Evolutionary conservation across 2,113 vertebrate genomes (phyloP), one percentile per base, ranked within the genome.

Genomic region (Asarcornis scutulata): DNA sequence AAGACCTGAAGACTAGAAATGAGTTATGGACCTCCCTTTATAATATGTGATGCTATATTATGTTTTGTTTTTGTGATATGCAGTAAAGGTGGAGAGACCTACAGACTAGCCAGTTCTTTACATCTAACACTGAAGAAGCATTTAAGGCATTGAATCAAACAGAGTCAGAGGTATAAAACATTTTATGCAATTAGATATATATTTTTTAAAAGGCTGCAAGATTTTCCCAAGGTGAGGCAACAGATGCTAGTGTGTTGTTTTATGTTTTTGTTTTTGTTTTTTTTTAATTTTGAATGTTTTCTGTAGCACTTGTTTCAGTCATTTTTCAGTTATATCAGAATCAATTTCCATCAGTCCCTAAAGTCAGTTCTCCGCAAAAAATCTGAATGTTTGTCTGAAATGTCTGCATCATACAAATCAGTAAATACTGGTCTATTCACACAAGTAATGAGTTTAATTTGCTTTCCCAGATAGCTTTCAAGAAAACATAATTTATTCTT

Each of bases 1-100:
- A 92, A 81, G 82, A 58, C 38, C n/a, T 89, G 64, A 74, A 94
- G 85, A 83, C 78, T 69, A 91, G 78, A 84, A 92, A 80, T 79
- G 2, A 86, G 26, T 25, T 79, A 55, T n/a, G 52, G 64, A 81
- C 76, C 91, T 86, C 44, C 53, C 62, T 94, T 96, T 84, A 59
- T 52, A 81, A 77, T 52, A 44, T 68, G n/a, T 72, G 31, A 73
- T 48, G 46, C 46, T 21, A 11, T 48, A 48, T 11, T 48, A 48
- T 21, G 20, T 17, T 38, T 73, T 10, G 32, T 17, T 68, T 94
- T 44, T 96, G 82, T 84, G 79, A 91, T 73, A 32, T 83, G 31
- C 69, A 58, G 27, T 73, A 89, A 94, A 94, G 92, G 82, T 50
- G 58, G 9, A 36, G 42, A n/a, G 40, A 56, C 55, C 23, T 48